These are phyloP conservation scores for Zeugodacus cucurbitae DNA, from an alignment of 1,140 invertebrate species.

Conservation along the genomic window DNA sequence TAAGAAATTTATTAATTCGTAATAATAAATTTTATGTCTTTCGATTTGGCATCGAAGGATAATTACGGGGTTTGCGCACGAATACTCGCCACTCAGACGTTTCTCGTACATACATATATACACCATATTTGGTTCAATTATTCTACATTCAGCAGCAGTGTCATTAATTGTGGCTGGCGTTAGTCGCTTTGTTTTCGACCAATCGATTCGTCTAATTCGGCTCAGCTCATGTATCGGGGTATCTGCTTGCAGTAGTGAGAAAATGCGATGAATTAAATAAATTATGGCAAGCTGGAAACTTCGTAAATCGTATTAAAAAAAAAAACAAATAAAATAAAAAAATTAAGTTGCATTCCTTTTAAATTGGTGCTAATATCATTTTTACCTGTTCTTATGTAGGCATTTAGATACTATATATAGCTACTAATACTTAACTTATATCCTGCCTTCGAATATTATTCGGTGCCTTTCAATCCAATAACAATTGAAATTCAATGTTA, in stretches of 20 bases:
- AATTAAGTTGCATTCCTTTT: background rate
- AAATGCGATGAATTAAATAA: background rate
- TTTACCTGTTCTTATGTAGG: background rate
- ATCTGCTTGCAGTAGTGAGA: background rate
- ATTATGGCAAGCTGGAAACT: background rate
- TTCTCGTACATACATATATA: background rate
- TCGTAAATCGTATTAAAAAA: background rate
- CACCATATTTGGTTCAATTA: background rate
- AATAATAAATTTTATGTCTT: conserved; percentile 21
- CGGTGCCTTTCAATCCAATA: too few species aligned
- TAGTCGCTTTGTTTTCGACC: background rate
- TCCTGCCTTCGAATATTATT: too few species aligned
- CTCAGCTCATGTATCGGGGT: background rate
- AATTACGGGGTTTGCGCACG: background rate
- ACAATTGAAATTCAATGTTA: too few species aligned
- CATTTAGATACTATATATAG: background rate
- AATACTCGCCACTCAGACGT: background rate
- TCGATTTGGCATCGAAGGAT: conserved; percentile 4
- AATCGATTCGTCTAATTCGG: background rate
- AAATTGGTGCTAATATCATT: background rate
- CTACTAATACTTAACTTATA: too few species aligned
- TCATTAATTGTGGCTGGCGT: background rate
- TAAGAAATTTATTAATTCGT: conserved; percentile 21
- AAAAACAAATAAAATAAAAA: background rate
- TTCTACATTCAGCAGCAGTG: background rate